phyloP scores from a whole-genome alignment of 2,888 invertebrate genomes.

The Cerastis rubricosa region DNA sequence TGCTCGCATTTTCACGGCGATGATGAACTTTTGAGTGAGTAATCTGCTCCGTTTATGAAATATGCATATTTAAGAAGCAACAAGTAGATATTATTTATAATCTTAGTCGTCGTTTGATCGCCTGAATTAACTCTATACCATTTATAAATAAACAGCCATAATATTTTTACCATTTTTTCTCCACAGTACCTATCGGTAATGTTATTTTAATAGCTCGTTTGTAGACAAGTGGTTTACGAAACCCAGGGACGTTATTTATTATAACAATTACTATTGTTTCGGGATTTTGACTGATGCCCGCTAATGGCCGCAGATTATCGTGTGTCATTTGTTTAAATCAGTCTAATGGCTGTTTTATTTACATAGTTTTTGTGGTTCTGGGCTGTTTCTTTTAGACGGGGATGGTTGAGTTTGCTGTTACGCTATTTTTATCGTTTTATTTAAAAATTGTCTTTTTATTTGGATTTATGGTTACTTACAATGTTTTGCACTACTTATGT shows the following conservation, averaged over 20 bases:
- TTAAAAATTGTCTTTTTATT: neutral
- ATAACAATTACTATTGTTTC: conserved; percentile 84
- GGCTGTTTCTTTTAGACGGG: conserved; percentile 48
- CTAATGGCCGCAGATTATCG: conserved; percentile 81
- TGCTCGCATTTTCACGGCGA: neutral
- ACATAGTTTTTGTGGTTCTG: conserved; percentile 60
- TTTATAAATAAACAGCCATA: conserved; percentile 33
- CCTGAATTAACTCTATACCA: neutral
- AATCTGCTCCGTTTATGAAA: neutral
- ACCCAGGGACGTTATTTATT: conserved; percentile 78
- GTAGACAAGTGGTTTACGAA: conserved; percentile 71
- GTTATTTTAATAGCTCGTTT: conserved; percentile 70
- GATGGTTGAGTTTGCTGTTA: conserved; percentile 32
- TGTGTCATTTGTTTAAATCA: conserved; percentile 77
- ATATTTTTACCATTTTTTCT: conserved; percentile 54
- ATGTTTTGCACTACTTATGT: no score
- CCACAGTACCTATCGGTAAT: conserved; percentile 60
- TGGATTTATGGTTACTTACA: neutral
- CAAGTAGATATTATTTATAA: neutral
- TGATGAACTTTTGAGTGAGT: neutral
- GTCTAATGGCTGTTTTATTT: conserved; percentile 66
- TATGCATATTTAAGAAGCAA: neutral
- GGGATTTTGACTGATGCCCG: conserved; percentile 81
- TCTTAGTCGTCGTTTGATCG: neutral
- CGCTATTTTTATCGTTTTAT: neutral